Percentiles rank a stretch among this genome's conserved stretches.
Evolutionary conservation across 53 echinoderm and acorn worm species (phyloP).

Genomic region (Crossaster papposus): DNA sequence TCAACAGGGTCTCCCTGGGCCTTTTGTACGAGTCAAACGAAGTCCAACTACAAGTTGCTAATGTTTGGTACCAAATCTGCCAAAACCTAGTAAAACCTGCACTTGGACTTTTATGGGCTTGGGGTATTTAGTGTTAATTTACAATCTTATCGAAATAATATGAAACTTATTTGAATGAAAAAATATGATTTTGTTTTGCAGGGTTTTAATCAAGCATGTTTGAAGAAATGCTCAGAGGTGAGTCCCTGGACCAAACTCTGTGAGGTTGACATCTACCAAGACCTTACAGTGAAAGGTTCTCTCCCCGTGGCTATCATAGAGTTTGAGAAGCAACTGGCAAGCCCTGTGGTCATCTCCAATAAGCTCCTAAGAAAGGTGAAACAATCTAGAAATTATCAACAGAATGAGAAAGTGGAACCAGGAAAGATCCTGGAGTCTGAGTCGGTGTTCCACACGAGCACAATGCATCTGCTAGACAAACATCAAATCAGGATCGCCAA

Average conservation of each 20-base stretch:
- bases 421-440: not conserved
- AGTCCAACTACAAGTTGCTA: no score
- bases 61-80: no score
- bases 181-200: conserved; percentile 9
- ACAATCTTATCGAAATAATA: no score
- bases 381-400: not conserved
- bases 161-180: not conserved
- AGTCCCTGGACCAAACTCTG: conserved; percentile 89
- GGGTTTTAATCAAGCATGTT: conserved; percentile 82
- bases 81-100: no score
- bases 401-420: not conserved
- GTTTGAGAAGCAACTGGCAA: conserved; percentile 64
- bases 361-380: conserved; percentile 36
- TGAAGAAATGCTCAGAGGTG: conserved; percentile 75
- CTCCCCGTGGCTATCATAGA: conserved; percentile 49
- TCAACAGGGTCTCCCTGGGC: no score
- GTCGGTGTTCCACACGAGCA: not conserved
- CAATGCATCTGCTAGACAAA: conserved; percentile 32
- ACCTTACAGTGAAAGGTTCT: not conserved
- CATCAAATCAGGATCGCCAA: conserved; percentile 19
- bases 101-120: no score
- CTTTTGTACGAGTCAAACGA: no score
- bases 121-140: no score
- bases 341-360: conserved; percentile 52
- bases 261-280: conserved; percentile 68